Evolutionary conservation across 1,140 invertebrate species (phyloP), one percentile per base, ranked within the genome.

Genomic region (Orius laevigatus): DNA sequence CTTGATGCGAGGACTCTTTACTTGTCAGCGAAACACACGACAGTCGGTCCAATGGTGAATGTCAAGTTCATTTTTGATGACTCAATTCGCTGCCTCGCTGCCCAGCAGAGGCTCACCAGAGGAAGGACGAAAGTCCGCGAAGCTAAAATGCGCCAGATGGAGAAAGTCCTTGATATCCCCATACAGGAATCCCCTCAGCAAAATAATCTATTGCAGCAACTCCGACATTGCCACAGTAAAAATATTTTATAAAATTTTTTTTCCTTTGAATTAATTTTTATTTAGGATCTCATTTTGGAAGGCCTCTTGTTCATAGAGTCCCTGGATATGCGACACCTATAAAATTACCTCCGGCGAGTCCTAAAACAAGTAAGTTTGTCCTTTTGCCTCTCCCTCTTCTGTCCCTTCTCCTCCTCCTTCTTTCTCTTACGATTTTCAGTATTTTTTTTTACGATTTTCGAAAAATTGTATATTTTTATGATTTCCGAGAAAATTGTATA

Each of bases 31-130:
- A 90, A 97, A 62, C 82, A 84, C 56, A 84, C 85, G 2, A 72
- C 73, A 0, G 71, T 70, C 3, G 72, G 73, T 2, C 84, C 91
- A 1, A 62, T 94, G 5, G 68, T 97, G 5, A 79, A 83, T 12
- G 86, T 91, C 0, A 91, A 89, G 63, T 96, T 98, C 62, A 77
- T 96, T 38, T 98, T 98, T 62, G 94, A 98, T 62, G 95, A 99
- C 69, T 91, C 98, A 62, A 98, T 98, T 52, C 72, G 95, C 9
- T 97, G 92, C 62, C 92, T 95, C 88, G 89, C 90, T 31, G 90
- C 87, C 18, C 88, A 87, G 64, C 87, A 88, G 66, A 89, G 76
- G 83, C 63, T 85, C 48, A 76, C 74, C 11, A 84, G 83, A 65
- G 95, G 93, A 38, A 75, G 92, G 19, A 79, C 87, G 52, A 95